Conservation (phyloP, 2,888 invertebrate genomes). For the Drosophila austrosaltans region DNA sequence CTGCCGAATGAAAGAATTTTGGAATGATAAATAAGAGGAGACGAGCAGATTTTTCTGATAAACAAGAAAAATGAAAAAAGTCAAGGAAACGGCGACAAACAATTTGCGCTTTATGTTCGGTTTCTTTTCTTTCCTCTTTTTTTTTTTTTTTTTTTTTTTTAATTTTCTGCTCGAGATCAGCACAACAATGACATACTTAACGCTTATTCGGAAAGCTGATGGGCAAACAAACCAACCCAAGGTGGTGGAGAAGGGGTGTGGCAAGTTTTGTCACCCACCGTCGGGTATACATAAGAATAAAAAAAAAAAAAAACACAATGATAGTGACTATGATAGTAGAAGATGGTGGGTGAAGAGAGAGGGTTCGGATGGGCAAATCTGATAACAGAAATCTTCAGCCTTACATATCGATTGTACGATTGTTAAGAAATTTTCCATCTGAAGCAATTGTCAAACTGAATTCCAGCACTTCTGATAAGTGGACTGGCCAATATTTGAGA, state of each 20-base stretch:
- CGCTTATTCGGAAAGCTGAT: conserved; percentile 68
- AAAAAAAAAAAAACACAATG: background rate
- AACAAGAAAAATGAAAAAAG: conserved; percentile 74
- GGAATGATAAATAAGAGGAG: conserved; percentile 69
- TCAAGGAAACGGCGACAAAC: conserved; percentile 72
- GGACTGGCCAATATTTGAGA: conserved; percentile 5
- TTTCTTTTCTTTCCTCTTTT: conserved; percentile 2
- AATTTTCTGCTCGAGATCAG: conserved; percentile 49
- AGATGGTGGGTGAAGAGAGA: background rate
- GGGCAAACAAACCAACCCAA: conserved; percentile 43
- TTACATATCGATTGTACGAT: background rate
- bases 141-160: conserved; percentile 27
- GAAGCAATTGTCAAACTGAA: conserved; percentile 10
- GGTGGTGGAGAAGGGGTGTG: conserved; percentile 21
- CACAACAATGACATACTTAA: conserved; percentile 74
- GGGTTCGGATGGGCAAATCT: background rate
- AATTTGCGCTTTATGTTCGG: conserved; percentile 26
- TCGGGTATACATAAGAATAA: background rate
- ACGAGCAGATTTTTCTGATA: conserved; percentile 65
- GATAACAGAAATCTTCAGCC: conserved; percentile 11
- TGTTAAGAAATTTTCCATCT: conserved; percentile 63
- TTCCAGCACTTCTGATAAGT: conserved; percentile 14
- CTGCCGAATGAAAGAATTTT: conserved; percentile 63
- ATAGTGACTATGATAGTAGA: conserved; percentile 16
- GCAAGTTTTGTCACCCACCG: conserved; percentile 1